Conservation (phyloP, 2,888 invertebrate genomes). For the Dicyrtomina minuta region DNA sequence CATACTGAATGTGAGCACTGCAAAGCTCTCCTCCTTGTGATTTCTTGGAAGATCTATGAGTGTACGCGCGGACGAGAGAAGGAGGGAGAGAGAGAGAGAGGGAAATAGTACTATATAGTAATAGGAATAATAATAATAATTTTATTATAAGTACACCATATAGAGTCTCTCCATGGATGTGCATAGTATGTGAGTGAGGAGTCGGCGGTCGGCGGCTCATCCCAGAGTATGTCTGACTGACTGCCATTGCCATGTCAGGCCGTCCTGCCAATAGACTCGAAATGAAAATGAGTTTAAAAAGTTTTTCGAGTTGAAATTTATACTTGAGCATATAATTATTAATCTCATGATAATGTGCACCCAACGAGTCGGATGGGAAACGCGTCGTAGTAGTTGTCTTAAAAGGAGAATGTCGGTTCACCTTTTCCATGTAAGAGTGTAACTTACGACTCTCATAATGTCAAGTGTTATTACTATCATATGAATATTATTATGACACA, state of each 20-base stretch:
- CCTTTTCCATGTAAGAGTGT: conserved; percentile 53
- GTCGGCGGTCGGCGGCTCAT: too few species aligned
- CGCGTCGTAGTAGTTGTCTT: conserved; percentile 29
- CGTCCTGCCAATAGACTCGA: conserved; percentile 22
- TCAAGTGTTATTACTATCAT: conserved; percentile 52
- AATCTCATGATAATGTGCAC: conserved; percentile 43
- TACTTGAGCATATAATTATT: conserved; percentile 34
- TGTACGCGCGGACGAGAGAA: too few species aligned
- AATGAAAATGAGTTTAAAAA: conserved; percentile 24
- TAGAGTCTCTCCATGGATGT: too few species aligned
- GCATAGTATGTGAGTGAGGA: too few species aligned
- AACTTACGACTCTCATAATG: conserved; percentile 53
- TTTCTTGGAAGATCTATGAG: too few species aligned
- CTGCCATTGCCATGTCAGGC: not conserved
- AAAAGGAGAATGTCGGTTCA: conserved; percentile 51
- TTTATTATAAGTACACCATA: too few species aligned
- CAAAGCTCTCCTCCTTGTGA: too few species aligned
- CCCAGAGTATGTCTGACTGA: too few species aligned
- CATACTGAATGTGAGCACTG: too few species aligned
- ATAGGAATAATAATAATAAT: too few species aligned
- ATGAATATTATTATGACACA: conserved; percentile 52
- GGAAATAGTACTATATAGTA: too few species aligned
- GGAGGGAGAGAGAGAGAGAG: too few species aligned
- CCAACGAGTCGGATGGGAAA: conserved; percentile 32
- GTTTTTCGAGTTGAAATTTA: conserved; percentile 1